Evolutionary conservation across 2,113 vertebrate species (phyloP), one percentile per base, ranked within the genome.

Genomic region (Phalacrocorax aristotelis): DNA sequence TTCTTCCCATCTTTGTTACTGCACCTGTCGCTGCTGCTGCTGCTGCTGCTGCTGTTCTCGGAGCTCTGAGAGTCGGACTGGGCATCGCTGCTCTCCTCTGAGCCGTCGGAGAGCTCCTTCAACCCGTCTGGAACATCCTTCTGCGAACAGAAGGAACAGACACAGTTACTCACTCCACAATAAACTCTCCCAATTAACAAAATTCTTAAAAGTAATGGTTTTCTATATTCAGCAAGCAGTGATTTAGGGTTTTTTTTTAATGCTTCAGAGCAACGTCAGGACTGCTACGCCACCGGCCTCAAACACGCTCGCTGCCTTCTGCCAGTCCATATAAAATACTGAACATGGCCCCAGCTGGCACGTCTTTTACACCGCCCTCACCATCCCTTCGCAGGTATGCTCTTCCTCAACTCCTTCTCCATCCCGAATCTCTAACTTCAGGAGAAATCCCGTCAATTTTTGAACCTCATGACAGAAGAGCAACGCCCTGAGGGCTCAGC

Each of bases 31-130:
- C 97, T 97, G 93, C 97, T 97, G 94, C 81, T 98, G 89, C 97
- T 98, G 98, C 62, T 64, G 68, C 97, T 99, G 97, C 98, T 98
- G 98, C 99, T 99, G 97, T 77, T 98, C 83, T 98, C 98, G 1
- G 98, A 98, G 94, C 97, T 98, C 71, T 93, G 98, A 8, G 99
- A 98, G 96, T 99, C 99, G 0, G 99, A 99, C 22, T 99, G 98
- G 55, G 97, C 98, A 58, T 99, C 99, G 8, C 98, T 98, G 98
- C 98, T 98, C 82, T 99, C 99, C 90, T 99, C 99, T 0, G 99
- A 99, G 84, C 96, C 98, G 14, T 99, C 99, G 0, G 99, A 99
- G 54, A 99, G 98, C 69, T 99, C 99, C 94, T 99, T 99, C 89
- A 98, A 90, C 89, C 97, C 98, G 3, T 99, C 99, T 0, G 98